These are phyloP conservation scores for Apotomis betuletana DNA, from an alignment of 2,888 invertebrate genomes.

Conservation along the genomic window DNA sequence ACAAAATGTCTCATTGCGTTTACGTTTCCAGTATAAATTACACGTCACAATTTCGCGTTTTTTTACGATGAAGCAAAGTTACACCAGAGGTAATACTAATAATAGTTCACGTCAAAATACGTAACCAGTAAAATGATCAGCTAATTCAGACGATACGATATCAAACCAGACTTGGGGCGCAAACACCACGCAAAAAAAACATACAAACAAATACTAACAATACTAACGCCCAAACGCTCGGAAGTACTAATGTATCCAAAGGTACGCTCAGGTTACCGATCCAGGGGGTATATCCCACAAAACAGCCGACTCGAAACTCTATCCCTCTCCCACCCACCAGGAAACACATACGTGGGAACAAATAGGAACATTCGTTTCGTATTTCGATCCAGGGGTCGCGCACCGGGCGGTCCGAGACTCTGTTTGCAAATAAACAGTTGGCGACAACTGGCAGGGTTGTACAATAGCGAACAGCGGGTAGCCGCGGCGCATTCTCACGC, in stretches of 20 bases:
- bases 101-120: too few species aligned
- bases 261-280: slow-evolving; percentile 4
- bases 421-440: slow-evolving; percentile 83
- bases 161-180: not conserved
- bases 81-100: too few species aligned
- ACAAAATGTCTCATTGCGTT: too few species aligned
- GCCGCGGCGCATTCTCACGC: slow-evolving; percentile 30
- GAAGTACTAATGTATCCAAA: slow-evolving; percentile 9
- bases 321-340: slow-evolving; percentile 3
- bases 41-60: too few species aligned
- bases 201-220: slow-evolving; percentile 21
- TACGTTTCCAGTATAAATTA: too few species aligned
- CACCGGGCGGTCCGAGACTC: slow-evolving; percentile 69
- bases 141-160: not conserved
- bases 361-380: slow-evolving; percentile 9
- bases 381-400: slow-evolving; percentile 46
- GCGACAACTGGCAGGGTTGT: slow-evolving; percentile 61
- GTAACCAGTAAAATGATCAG: not conserved
- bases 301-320: not conserved
- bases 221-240: slow-evolving; percentile 19
- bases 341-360: not conserved
- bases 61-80: too few species aligned
- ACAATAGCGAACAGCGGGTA: slow-evolving; percentile 69
- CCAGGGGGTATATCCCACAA: slow-evolving; percentile 20
- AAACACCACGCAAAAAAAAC: slow-evolving; percentile 9